Base-by-base conservation (phyloP, 2,888 invertebrate genomes). In the Teinopalpus imperialis region DNA sequence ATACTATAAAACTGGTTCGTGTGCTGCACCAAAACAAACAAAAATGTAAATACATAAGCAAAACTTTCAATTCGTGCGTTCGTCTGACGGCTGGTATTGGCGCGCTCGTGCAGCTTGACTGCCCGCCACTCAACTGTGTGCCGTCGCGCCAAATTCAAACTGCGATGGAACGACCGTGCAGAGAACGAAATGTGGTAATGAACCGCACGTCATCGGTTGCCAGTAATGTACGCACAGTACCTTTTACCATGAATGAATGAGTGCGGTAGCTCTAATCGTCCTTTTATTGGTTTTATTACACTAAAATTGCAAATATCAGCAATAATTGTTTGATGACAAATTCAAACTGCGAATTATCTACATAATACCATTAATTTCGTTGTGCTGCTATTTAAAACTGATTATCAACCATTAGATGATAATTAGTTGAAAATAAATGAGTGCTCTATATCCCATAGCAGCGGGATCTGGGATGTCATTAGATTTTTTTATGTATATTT, bases 81-180 rank as follows among this genome's bases (percentile, higher is more conserved):
- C 62, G 57, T 56, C 58, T 60, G 63, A 61, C 59, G 61, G 62
- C 56, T 68, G 64, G 67, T 68, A 66, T 57, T 59, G 69, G 66
- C 66, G 74, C 69, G 74, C 73, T 69, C 65, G 69, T 66, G 68
- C 69, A 61, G 66, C 61, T 73, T 65, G 72, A 61, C 63, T 60
- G 60, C 55, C 66, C 59, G 59, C 60, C 57, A 51, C 54, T 44
- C 29, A 20, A 32, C 39, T 39, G 39, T 27, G 18, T 48, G 57
- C 54, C 52, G 54, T 66, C 77, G 81, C 86, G 86, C 85, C 77
- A 86, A 86, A 72, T 86, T 83, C 76, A 74, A 86, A 86, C 79
- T 77, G 75, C 23, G 32, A 44, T 30, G 40, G 34, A 46, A 29
- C 35, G 39, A 26, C 23, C 34, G 47, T 27, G 45, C 43, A 51